Conservation (phyloP, 1,140 invertebrate genomes). For the Drosophila melanica region DNA sequence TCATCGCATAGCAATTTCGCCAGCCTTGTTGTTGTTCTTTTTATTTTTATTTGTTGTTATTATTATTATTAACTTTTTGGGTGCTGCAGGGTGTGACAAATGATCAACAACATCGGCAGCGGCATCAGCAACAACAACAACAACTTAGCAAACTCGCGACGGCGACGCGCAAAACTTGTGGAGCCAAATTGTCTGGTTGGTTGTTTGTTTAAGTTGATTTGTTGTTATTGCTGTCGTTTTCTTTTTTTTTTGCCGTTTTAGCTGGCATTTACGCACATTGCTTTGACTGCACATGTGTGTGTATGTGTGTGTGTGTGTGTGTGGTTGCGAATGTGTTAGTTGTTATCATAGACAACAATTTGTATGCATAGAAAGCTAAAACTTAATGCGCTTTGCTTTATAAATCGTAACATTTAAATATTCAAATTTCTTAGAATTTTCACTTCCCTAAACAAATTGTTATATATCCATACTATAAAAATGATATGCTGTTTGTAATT, state of each 20-base stretch:
- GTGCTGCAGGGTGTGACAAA: constrained; percentile 79
- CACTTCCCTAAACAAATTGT: constrained; percentile 8
- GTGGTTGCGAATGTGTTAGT: constrained; percentile 6
- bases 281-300: constrained; percentile 10
- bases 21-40: constrained; percentile 57
- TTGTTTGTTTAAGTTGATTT: constrained; percentile 75
- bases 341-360: constrained; percentile 47
- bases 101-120: constrained; percentile 50
- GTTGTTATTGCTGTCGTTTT: constrained; percentile 54
- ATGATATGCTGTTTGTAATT: neutral
- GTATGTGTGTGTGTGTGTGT: constrained; percentile 17
- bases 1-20: constrained; percentile 81
- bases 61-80: constrained; percentile 58
- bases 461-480: constrained; percentile 7
- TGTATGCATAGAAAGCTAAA: constrained; percentile 60
- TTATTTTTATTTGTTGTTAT: constrained; percentile 43
- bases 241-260: constrained; percentile 26
- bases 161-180: constrained; percentile 67
- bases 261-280: constrained; percentile 46
- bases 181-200: constrained; percentile 80
- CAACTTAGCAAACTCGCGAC: constrained; percentile 25
- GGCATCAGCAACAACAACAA: constrained; percentile 31
- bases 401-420: constrained; percentile 42
- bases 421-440: constrained; percentile 31
- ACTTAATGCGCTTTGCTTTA: constrained; percentile 48